These are phyloP conservation scores for Collichthys lucidus DNA, from an alignment of 2,113 vertebrate genomes.

Conservation along the genomic window DNA sequence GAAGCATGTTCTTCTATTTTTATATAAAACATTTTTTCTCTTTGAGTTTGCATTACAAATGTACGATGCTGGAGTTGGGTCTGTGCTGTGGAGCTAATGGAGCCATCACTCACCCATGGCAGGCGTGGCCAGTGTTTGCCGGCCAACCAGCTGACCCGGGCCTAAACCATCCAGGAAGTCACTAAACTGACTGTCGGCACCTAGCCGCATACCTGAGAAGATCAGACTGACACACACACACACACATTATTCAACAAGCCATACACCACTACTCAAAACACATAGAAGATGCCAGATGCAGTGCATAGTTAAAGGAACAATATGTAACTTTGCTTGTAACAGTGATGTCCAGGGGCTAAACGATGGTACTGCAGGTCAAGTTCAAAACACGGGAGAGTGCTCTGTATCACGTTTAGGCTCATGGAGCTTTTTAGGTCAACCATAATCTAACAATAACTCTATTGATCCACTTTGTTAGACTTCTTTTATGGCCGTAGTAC, in stretches of 20 bases:
- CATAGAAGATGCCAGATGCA: too few species aligned
- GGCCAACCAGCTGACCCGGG: conserved; percentile 95
- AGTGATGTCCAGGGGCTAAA: too few species aligned
- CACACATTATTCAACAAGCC: background rate
- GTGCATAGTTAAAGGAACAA: too few species aligned
- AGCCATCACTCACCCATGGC: conserved; percentile 92
- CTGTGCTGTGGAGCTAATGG: background rate
- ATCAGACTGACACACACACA: conserved; percentile 88
- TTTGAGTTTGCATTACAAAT: background rate
- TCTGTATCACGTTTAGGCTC: too few species aligned
- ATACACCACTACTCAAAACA: background rate
- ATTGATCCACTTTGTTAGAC: too few species aligned
- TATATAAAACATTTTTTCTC: background rate
- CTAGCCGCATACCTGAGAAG: conserved; percentile 97
- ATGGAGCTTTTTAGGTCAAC: too few species aligned
- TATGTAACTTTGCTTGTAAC: too few species aligned
- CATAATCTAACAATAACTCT: too few species aligned
- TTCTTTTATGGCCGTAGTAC: too few species aligned
- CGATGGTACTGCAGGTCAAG: too few species aligned
- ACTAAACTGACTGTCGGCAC: conserved; percentile 97
- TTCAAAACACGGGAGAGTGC: too few species aligned
- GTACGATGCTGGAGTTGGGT: background rate
- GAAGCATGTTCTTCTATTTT: background rate
- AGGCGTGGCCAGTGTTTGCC: conserved; percentile 96
- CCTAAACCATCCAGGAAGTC: conserved; percentile 98